Conservation (phyloP, 2,888 invertebrate genomes). For the Pollenia angustigena region DNA sequence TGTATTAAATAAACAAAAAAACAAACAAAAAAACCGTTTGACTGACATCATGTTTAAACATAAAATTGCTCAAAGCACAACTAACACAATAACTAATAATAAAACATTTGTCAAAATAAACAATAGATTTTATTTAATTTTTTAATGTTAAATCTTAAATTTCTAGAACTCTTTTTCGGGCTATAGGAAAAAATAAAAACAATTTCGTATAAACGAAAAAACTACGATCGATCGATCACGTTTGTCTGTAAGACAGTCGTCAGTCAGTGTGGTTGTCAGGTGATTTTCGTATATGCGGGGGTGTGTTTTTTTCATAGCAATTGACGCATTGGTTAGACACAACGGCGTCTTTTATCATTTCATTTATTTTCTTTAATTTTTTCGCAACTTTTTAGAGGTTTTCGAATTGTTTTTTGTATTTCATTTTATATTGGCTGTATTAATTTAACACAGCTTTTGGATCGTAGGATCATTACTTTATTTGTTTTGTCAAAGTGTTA, state of each 20-base stretch:
- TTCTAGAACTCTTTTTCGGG: constrained; percentile 35
- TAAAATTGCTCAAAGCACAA: constrained; percentile 18
- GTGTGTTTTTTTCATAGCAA: constrained; percentile 54
- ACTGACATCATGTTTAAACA: constrained; percentile 63
- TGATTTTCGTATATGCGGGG: constrained; percentile 22
- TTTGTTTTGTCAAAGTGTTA: constrained; percentile 10
- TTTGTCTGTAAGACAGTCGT: constrained; percentile 6
- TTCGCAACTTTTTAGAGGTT: constrained; percentile 20
- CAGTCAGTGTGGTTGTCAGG: not conserved
- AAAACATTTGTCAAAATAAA: constrained; percentile 48
- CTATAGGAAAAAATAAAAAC: not conserved
- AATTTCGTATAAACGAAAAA: constrained; percentile 17
- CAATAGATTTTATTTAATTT: constrained; percentile 28
- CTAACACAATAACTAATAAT: constrained; percentile 25
- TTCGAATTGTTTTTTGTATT: not conserved
- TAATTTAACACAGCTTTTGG: too few species aligned
- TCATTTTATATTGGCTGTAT: constrained; percentile 3
- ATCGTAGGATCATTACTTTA: constrained; percentile 7
- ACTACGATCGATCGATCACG: constrained; percentile 8
- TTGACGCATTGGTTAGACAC: constrained; percentile 70
- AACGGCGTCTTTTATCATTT: constrained; percentile 62
- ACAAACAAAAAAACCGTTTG: not conserved
- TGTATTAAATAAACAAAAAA: not conserved
- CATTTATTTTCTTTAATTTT: constrained; percentile 38
- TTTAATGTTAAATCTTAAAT: constrained; percentile 4